Evolutionary conservation across 2,113 vertebrate species (phyloP).

Genomic region (Chionomys nivalis): DNA sequence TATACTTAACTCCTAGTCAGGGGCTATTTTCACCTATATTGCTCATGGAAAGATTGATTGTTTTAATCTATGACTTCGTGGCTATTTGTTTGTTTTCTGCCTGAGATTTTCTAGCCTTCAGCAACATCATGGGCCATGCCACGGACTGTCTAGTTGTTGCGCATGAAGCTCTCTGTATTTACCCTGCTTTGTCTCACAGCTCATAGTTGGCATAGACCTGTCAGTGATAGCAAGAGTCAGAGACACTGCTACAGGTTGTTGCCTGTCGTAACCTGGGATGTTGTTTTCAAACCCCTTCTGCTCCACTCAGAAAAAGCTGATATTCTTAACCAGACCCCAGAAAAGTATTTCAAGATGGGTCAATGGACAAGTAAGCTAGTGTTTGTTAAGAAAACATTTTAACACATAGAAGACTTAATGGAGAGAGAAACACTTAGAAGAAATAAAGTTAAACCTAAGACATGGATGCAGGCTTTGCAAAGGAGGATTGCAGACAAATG

Average conservation of each 20-base stretch:
- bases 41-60: background rate
- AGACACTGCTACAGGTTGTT: background rate
- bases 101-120: background rate
- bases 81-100: background rate
- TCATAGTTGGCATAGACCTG: background rate
- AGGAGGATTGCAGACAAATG: background rate
- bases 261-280: background rate
- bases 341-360: background rate
- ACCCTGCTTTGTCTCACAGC: background rate
- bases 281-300: background rate
- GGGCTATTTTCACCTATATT: background rate
- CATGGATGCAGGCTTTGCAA: background rate
- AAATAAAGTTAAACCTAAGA: no score
- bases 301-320: no score
- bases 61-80: background rate
- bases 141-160: accelerated
- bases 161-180: background rate
- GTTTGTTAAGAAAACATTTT: background rate
- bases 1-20: background rate
- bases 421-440: background rate
- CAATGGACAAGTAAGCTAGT: background rate
- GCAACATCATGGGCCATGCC: no score
- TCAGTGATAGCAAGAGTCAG: background rate
- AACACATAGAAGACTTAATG: background rate
- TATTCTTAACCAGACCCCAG: background rate